phyloP scores from a whole-genome alignment of 2,888 invertebrate genomes.

The Eilema griseolum region DNA sequence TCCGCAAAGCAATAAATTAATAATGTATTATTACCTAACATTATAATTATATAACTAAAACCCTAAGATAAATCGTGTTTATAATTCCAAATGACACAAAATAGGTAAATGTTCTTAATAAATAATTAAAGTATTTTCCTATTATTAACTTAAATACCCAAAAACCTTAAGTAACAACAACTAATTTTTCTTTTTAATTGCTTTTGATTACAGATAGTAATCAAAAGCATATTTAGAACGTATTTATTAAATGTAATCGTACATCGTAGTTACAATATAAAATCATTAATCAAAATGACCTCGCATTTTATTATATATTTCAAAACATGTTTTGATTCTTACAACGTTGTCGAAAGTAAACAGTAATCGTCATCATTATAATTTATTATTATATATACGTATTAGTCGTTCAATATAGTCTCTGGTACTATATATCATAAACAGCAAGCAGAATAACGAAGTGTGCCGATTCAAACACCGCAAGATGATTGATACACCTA shows the following conservation, averaged over 20 bases:
- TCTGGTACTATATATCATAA: neutral
- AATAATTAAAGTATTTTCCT: neutral
- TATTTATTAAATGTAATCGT: neutral
- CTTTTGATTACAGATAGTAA: neutral
- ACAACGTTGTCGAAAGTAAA: slow-evolving; percentile 1
- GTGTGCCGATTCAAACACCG: slow-evolving; percentile 30
- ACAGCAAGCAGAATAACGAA: slow-evolving; percentile 27
- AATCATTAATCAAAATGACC: neutral
- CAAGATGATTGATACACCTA: slow-evolving; percentile 46
- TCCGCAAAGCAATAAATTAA: neutral
- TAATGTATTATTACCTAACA: neutral
- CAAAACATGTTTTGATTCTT: slow-evolving; percentile 8
- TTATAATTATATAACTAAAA: neutral
- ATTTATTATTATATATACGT: neutral
- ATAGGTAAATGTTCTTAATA: no score
- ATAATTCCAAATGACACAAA: neutral
- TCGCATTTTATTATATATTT: neutral
- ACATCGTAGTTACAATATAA: neutral
- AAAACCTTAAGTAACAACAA: neutral
- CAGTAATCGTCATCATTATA: neutral
- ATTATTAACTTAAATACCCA: neutral
- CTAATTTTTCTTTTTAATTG: neutral
- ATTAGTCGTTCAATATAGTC: neutral
- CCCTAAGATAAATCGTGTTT: neutral
- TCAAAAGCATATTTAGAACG: no score